These are phyloP conservation scores for Eupithecia subumbrata DNA, from an alignment of 2,888 invertebrate genomes.

Conservation along the genomic window DNA sequence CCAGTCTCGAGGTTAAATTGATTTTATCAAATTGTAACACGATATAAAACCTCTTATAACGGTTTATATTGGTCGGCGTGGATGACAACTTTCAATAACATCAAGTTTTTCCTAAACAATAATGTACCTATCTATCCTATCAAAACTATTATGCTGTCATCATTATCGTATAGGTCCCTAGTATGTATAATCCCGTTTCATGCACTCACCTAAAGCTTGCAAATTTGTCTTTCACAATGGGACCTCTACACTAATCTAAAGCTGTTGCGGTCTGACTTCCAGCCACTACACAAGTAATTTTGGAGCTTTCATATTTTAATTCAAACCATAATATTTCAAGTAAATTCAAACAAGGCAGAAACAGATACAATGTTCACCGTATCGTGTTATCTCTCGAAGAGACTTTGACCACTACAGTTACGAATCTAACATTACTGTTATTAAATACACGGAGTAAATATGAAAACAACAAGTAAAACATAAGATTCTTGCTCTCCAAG, in stretches of 20 bases:
- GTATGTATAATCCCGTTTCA: no score
- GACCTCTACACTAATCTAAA: no score
- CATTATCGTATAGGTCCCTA: background rate
- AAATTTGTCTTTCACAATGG: no score
- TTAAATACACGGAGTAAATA: background rate
- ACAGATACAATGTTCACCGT: background rate
- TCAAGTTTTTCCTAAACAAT: no score
- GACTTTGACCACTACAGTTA: background rate
- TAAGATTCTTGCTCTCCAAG: background rate
- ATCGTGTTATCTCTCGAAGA: background rate
- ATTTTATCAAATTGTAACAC: slow-evolving; percentile 23
- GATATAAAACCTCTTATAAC: background rate
- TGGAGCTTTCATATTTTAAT: background rate
- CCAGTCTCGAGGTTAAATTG: slow-evolving; percentile 19
- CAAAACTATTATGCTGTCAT: background rate
- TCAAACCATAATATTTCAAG: background rate
- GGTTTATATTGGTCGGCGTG: background rate
- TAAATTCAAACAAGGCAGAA: background rate
- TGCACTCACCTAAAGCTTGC: no score
- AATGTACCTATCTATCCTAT: no score
- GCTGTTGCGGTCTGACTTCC: no score
- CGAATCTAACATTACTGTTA: background rate
- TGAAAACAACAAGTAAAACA: no score
- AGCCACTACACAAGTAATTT: background rate
- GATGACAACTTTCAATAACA: background rate